Percentiles rank a stretch among this genome's conserved stretches.
Evolutionary conservation across 2,113 vertebrate species (phyloP).

Genomic region (Sporophila hypoxantha): DNA sequence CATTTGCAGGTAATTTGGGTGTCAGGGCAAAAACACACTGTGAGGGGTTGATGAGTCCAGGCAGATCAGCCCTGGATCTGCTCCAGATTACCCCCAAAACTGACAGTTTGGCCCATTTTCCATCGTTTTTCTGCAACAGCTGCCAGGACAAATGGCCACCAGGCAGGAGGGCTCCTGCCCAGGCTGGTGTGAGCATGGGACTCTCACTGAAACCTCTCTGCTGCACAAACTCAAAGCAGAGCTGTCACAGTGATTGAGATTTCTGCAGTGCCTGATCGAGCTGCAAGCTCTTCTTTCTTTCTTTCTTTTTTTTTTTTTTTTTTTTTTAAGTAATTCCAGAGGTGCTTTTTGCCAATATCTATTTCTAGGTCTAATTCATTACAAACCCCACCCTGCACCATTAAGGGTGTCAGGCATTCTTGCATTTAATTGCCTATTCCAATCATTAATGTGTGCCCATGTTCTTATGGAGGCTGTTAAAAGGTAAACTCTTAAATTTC

Average conservation of each 20-base stretch:
- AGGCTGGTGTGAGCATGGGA: not conserved
- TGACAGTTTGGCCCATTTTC: not conserved
- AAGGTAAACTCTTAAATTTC: conserved; percentile 32
- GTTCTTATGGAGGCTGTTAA: conserved; percentile 15
- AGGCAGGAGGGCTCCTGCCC: not conserved
- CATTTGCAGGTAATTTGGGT: not conserved
- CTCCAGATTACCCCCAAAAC: not conserved
- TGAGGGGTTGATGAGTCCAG: rapidly evolving
- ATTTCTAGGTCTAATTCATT: not conserved
- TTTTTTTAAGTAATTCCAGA: not conserved
- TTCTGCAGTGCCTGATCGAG: not conserved
- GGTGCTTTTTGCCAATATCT: not conserved
- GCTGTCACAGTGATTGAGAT: not conserved
- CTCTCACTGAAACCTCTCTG: not conserved
- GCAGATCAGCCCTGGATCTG: not conserved
- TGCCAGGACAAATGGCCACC: not conserved
- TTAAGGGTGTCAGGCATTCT: not conserved
- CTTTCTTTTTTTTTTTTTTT: too few species aligned
- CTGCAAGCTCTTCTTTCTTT: not conserved
- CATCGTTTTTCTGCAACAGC: not conserved
- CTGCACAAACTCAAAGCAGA: not conserved
- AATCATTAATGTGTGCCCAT: not conserved
- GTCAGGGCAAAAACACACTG: rapidly evolving
- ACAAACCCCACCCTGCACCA: not conserved
- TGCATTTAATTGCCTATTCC: not conserved